Percentiles rank a stretch among this genome's conserved stretches.
phyloP scores from a whole-genome alignment of 2,888 invertebrate species.

The Ectemnius continuus region DNA sequence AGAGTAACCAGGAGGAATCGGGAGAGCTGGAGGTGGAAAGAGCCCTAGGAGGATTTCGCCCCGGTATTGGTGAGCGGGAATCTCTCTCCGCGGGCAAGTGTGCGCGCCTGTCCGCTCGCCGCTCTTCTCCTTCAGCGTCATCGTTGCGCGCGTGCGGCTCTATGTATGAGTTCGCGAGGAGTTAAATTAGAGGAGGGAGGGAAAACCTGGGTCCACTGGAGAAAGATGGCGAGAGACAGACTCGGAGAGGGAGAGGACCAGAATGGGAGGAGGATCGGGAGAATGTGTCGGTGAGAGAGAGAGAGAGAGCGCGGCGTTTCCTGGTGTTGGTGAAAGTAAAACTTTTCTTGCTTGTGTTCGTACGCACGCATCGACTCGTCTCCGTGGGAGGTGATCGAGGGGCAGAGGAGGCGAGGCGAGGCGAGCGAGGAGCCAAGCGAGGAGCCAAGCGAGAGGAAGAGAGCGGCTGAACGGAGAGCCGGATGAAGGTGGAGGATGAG shows the following conservation, averaged over 20 bases:
- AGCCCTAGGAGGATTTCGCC: conserved; percentile 66
- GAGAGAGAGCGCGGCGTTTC: too few species aligned
- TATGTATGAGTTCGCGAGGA: conserved; percentile 68
- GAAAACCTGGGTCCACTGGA: neutral
- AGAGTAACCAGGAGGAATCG: conserved; percentile 44
- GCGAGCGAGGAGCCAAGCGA: conserved; percentile 1
- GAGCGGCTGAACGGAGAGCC: conserved; percentile 37
- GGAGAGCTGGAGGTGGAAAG: conserved; percentile 50
- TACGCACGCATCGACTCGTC: conserved; percentile 71
- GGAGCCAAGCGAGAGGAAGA: conserved; percentile 35
- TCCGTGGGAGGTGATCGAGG: conserved; percentile 52
- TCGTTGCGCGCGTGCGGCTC: conserved; percentile 38
- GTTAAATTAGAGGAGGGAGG: conserved; percentile 73
- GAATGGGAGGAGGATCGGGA: conserved; percentile 46
- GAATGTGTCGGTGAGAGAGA: conserved; percentile 52
- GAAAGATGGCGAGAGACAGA: conserved; percentile 20
- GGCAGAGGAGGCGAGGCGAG: conserved; percentile 10
- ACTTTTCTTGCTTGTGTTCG: conserved; percentile 75
- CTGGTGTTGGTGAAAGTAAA: conserved; percentile 75
- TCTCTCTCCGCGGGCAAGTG: conserved; percentile 48
- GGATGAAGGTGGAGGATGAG: conserved; percentile 25
- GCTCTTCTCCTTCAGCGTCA: conserved; percentile 24
- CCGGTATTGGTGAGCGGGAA: conserved; percentile 59
- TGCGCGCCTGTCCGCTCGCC: conserved; percentile 20
- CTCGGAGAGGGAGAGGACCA: conserved; percentile 22